Conservation (phyloP, 2,797 vertebrate genomes). For the Peromyscus eremicus region DNA sequence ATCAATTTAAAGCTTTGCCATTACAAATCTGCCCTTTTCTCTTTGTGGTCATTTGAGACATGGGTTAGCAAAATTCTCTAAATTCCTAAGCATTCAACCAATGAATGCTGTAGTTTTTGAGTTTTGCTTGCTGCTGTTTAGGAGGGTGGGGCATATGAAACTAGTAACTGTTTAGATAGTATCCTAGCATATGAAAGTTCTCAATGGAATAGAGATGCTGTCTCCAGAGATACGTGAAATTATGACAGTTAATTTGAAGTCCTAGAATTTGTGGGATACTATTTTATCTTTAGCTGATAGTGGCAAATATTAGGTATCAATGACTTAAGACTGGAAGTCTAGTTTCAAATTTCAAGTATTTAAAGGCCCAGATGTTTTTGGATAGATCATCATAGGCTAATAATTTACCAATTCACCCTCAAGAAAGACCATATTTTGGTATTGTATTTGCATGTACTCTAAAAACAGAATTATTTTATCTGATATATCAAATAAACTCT, state of each 20-base stretch:
- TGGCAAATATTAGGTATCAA: conserved; percentile 10
- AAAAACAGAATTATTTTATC: conserved; percentile 53
- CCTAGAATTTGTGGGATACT: not conserved
- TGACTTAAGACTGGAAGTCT: conserved; percentile 52
- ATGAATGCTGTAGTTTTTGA: conserved; percentile 2
- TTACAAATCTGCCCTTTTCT: not conserved
- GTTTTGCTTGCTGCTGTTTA: conserved; percentile 40
- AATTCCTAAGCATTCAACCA: conserved; percentile 46
- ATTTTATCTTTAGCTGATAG: conserved; percentile 48
- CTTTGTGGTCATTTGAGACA: conserved; percentile 1
- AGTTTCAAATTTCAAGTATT: conserved; percentile 40
- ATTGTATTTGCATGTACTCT: conserved; percentile 38
- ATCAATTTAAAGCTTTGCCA: conserved; percentile 36
- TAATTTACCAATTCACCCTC: not conserved
- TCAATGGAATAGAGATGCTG: not conserved
- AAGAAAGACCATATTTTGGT: not conserved
- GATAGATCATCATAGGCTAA: not conserved
- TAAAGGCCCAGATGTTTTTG: not conserved
- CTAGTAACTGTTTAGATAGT: not conserved
- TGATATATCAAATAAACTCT: conserved; percentile 4
- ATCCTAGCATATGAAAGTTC: not conserved
- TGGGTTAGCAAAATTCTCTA: conserved; percentile 38
- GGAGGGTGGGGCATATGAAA: conserved; percentile 39
- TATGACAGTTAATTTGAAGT: conserved; percentile 26
- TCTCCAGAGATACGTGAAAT: not conserved